A percentile compares a stretch with the other conserved stretches of the same genome.
These are phyloP conservation scores for Sisyra nigra DNA, from an alignment of 2,888 invertebrate genomes.

Conservation along the genomic window DNA sequence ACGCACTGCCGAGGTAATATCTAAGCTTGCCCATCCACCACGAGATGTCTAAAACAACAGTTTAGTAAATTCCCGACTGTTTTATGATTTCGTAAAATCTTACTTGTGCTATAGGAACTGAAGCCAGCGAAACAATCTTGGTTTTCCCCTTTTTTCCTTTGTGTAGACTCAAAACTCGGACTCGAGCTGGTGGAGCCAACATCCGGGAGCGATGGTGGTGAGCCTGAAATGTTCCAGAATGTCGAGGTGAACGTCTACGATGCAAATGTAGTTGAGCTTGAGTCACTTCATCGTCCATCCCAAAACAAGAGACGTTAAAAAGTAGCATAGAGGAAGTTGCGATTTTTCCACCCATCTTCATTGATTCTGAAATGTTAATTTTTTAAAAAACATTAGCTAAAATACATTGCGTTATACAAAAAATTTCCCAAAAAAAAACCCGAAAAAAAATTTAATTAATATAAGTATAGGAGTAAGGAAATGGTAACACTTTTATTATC, in stretches of 20 bases:
- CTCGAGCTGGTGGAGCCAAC: slow-evolving; percentile 14
- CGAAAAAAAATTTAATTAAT: no score
- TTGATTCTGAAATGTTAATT: no score
- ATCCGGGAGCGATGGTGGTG: slow-evolving; percentile 8
- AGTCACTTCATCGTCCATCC: slow-evolving; percentile 8
- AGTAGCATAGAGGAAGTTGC: neutral
- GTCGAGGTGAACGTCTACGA: slow-evolving; percentile 11
- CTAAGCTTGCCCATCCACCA: slow-evolving; percentile 15
- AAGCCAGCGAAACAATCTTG: slow-evolving; percentile 13
- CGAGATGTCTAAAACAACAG: slow-evolving; percentile 11
- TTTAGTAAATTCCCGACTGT: no score
- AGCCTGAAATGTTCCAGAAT: slow-evolving; percentile 4
- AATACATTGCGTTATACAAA: no score
- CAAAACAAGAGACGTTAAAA: slow-evolving; percentile 9
- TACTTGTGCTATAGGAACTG: slow-evolving; percentile 15
- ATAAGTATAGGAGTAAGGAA: no score
- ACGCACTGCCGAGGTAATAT: slow-evolving; percentile 15
- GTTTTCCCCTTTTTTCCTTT: slow-evolving; percentile 10
- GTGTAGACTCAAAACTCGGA: slow-evolving; percentile 13
- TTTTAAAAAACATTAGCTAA: no score
- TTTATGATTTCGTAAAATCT: neutral
- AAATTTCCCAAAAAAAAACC: no score
- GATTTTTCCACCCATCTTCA: neutral
- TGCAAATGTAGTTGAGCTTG: slow-evolving; percentile 14
- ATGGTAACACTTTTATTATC: no score